Conservation (phyloP, 2,113 vertebrate genomes). For the Lota lota region DNA sequence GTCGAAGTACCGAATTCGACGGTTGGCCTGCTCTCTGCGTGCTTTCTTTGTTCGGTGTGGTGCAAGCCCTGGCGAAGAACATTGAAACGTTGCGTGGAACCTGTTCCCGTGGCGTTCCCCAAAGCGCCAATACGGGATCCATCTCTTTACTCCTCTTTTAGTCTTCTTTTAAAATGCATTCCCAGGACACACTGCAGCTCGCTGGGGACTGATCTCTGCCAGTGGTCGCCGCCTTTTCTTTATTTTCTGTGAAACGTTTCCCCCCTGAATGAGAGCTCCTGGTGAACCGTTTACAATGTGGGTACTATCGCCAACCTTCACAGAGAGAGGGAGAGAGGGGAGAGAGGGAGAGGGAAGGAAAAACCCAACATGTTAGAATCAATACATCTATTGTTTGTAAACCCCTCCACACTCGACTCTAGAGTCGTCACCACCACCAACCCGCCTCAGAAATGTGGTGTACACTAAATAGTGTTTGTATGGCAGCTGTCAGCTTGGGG, state of each 20-base stretch:
- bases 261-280: slow-evolving; percentile 52
- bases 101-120: slow-evolving; percentile 43
- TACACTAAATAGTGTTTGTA: slow-evolving; percentile 29
- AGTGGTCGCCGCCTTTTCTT: slow-evolving; percentile 48
- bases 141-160: slow-evolving; percentile 18
- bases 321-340: slow-evolving; percentile 22
- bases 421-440: slow-evolving; percentile 4
- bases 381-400: slow-evolving; percentile 65
- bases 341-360: slow-evolving; percentile 4
- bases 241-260: slow-evolving; percentile 57
- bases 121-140: slow-evolving; percentile 43
- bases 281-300: slow-evolving; percentile 68
- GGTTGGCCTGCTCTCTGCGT: slow-evolving; percentile 45
- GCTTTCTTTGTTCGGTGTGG: slow-evolving; percentile 63
- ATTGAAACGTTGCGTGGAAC: slow-evolving; percentile 59
- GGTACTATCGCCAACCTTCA: slow-evolving; percentile 60
- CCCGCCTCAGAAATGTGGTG: slow-evolving; percentile 3
- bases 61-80: slow-evolving; percentile 39
- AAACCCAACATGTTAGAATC: slow-evolving; percentile 53
- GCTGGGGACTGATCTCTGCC: slow-evolving; percentile 56
- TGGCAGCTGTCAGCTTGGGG: slow-evolving; percentile 34
- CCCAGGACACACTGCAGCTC: slow-evolving; percentile 50
- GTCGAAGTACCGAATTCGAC: slow-evolving; percentile 58
- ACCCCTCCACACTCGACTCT: slow-evolving; percentile 38
- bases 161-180: not conserved